Evolutionary conservation across 1,140 invertebrate genomes (phyloP).

Genomic region (Drosophila tristis): DNA sequence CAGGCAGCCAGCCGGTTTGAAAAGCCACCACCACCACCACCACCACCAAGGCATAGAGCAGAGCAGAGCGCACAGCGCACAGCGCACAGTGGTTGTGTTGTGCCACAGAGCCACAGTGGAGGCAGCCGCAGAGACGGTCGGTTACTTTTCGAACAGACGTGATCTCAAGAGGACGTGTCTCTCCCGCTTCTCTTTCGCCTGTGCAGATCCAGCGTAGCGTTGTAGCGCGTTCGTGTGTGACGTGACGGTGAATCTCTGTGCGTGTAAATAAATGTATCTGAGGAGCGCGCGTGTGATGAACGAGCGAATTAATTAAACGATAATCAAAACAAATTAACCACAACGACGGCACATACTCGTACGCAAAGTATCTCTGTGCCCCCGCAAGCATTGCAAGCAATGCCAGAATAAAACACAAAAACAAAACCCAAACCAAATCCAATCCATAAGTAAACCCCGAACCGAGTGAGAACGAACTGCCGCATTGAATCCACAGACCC

Average conservation of each 20-base stretch:
- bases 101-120: slow-evolving; percentile 33
- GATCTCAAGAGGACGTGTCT: slow-evolving; percentile 83
- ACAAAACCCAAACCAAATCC: slow-evolving; percentile 15
- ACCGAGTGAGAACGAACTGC: slow-evolving; percentile 6
- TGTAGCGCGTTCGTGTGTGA: slow-evolving; percentile 23
- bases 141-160: slow-evolving; percentile 69
- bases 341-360: slow-evolving; percentile 36
- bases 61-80: too few relatives aligned
- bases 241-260: slow-evolving; percentile 21
- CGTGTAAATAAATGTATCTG: slow-evolving; percentile 17
- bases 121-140: slow-evolving; percentile 61
- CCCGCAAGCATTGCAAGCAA: slow-evolving; percentile 30
- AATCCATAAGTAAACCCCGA: slow-evolving; percentile 17
- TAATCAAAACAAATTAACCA: slow-evolving; percentile 77
- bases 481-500: slow-evolving; percentile 7
- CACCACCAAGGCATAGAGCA: slow-evolving; percentile 7
- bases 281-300: slow-evolving; percentile 50
- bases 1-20: slow-evolving; percentile 45
- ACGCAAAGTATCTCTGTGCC: background rate
- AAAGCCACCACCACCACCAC: slow-evolving; percentile 69
- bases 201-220: slow-evolving; percentile 13
- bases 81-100: slow-evolving; percentile 13
- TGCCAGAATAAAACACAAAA: slow-evolving; percentile 42
- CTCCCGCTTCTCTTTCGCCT: slow-evolving; percentile 30
- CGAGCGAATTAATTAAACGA: slow-evolving; percentile 79